Evolutionary conservation across 2,113 vertebrate species (phyloP), one percentile per base, ranked within the genome.

Genomic region (Hystrix cristata): DNA sequence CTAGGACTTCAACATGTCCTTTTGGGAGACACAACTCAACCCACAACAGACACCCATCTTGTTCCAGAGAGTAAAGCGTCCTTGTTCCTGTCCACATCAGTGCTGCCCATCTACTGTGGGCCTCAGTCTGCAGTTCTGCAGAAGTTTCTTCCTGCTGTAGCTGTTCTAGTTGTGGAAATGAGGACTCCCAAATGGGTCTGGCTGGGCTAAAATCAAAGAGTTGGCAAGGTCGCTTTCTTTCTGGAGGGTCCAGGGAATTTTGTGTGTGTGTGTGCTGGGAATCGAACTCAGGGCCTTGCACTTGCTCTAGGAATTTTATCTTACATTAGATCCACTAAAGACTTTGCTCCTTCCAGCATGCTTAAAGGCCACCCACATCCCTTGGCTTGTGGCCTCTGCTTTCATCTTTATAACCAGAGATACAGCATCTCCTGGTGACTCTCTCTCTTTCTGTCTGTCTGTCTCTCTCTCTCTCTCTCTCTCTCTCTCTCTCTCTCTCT

Each of bases 391-490:
- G 27, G 80, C 13, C 11, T 18, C 12, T 1, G 2, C 14, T 71
- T 57, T 19, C 34, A 8, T 29, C 38, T 59, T 78, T 48, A 27
- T 53, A 76, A 46, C 29, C 55, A 62, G 27, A 7, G 7, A 29
- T 13, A 1, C 3, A 31, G 14, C 18, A 4, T 16, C 60, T 79
- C 48, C 48, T 0, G 3, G 1, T 4, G 23, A 18, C 6, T 60
- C 18, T 48, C 21, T 43, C 1, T 46, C 38, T 38, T 38, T 38
- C 38, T 38, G 38, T 38, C 38, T 38, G 38, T 38, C 38, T 38
- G 38, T 38, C 38, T 38, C 2, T 38, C 38, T 38, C 2, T 15
- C 64, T n/a, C 4, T 1, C 65, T 2, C 29, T 64, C 60, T 27
- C 60, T 64, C 23, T 27, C 60, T 19, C 60, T 62, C 60, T 25